These are phyloP conservation scores for Prosopocoilus inquinatus DNA, from an alignment of 2,888 invertebrate genomes.

Conservation along the genomic window DNA sequence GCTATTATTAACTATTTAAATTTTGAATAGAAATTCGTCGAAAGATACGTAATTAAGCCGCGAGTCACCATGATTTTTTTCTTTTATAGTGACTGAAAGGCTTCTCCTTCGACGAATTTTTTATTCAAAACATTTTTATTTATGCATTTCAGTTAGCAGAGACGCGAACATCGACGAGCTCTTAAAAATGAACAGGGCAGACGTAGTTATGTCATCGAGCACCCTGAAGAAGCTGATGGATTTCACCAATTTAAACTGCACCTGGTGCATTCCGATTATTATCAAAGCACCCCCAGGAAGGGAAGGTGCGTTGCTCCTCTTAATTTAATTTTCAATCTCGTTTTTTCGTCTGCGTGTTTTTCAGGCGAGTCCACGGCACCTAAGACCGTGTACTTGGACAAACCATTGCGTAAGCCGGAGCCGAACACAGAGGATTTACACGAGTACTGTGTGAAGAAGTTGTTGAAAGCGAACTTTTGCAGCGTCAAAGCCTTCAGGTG, in stretches of 20 bases:
- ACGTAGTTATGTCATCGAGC: constrained; percentile 41
- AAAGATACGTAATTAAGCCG: no score
- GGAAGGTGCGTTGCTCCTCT: constrained; percentile 11
- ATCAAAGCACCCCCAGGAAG: constrained; percentile 31
- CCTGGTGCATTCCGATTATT: constrained; percentile 42
- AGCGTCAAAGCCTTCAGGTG: constrained; percentile 37
- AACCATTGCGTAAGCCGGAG: constrained; percentile 34
- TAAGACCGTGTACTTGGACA: constrained; percentile 30
- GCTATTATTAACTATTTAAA: no score
- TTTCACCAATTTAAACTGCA: constrained; percentile 34
- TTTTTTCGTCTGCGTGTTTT: no score
- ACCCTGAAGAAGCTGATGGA: constrained; percentile 40
- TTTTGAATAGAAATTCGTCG: no score
- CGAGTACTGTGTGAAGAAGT: constrained; percentile 32
- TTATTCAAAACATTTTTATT: background rate
- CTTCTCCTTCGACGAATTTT: background rate
- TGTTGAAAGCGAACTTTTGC: constrained; percentile 40
- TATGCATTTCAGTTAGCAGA: constrained; percentile 34
- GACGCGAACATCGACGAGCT: constrained; percentile 36
- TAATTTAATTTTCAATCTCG: background rate
- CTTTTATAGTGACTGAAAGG: no score
- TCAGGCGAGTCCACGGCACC: no score
- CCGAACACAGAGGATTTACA: constrained; percentile 33
- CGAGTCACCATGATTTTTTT: no score
- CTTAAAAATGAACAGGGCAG: constrained; percentile 32